Evolutionary conservation across 2,888 invertebrate genomes (phyloP), one percentile per base, ranked within the genome.

Genomic region (Caenorhabditis sp.): DNA sequence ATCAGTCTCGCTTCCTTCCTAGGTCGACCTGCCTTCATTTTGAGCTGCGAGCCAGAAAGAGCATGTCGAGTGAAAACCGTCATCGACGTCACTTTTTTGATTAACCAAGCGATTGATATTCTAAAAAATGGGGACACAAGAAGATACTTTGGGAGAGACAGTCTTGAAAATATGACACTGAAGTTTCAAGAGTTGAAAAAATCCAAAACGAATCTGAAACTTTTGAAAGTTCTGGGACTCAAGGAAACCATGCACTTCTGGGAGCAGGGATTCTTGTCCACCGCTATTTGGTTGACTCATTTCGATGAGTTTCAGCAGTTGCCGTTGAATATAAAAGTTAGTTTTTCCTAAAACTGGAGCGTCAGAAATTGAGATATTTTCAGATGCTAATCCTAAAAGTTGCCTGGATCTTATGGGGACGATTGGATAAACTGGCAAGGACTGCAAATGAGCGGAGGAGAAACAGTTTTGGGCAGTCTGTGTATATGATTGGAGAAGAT

Each of bases 361-460:
- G n/a, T n/a, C n/a, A n/a, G n/a, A n/a, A n/a, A n/a, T n/a, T n/a
- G n/a, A n/a, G n/a, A n/a, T n/a, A n/a, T n/a, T n/a, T 64, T 19
- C 63, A 76, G 75, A 76, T 76, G 69, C 69, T 69, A 51, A 63
- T 77, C 31, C 63, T 77, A 14, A 77, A 77, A 69, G 63, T 69
- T 22, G 51, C 16, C 6, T 77, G 77, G 77, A 58, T 61, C 5
- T n/a, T 69, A 24, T 77, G 77, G 77, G 77, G 69, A n/a, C 61
- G 77, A 16, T 44, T 77, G 63, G 77, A 77, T n/a, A 69, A 69
- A 22, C 54, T 77, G 10, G 69, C 63, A 1, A 51, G 44, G 24
- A 77, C 77, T 61, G 77, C 77, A 0, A 54, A 77, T 54, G 59
- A 77, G 6, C 26, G 77, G 1, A 16, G 69, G 19, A 61, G 31